Conservation (phyloP, 37 sponge, comb jelly and placozoan genomes). For the Axinella damicornis region DNA sequence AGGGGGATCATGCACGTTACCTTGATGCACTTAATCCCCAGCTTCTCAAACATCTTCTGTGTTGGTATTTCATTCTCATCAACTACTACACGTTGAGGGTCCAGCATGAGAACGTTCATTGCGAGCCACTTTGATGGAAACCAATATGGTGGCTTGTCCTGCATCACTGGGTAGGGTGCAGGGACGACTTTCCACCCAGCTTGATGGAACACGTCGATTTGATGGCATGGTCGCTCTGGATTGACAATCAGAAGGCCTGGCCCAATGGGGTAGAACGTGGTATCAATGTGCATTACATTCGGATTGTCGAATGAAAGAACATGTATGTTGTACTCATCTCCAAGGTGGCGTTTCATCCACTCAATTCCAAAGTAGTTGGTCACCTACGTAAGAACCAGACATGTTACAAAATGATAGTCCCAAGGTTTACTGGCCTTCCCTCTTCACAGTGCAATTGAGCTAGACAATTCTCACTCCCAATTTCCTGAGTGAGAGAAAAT, state of each 20-base stretch:
- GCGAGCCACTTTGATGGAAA: slow-evolving; percentile 74
- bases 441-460: too few relatives aligned
- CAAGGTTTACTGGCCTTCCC: too few relatives aligned
- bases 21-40: slow-evolving; percentile 80
- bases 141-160: slow-evolving; percentile 67
- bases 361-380: slow-evolving; percentile 66
- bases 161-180: slow-evolving; percentile 40
- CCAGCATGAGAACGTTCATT: slow-evolving; percentile 85
- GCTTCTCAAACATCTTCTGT: slow-evolving; percentile 69
- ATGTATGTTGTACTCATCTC: slow-evolving; percentile 55
- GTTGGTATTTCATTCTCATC: slow-evolving; percentile 43
- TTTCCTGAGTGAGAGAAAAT: too few relatives aligned
- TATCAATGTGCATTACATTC: slow-evolving; percentile 77
- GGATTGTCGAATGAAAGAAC: slow-evolving; percentile 55
- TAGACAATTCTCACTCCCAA: too few relatives aligned
- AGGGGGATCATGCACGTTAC: too few relatives aligned
- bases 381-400: slow-evolving; percentile 21
- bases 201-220: slow-evolving; percentile 47
- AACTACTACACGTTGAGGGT: slow-evolving; percentile 70
- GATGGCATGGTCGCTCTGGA: slow-evolving; percentile 41
- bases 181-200: slow-evolving; percentile 66
- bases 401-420: too few relatives aligned
- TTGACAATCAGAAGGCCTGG: slow-evolving; percentile 68
- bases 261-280: slow-evolving; percentile 58
- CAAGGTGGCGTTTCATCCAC: slow-evolving; percentile 74